Evolutionary conservation across 2,113 vertebrate genomes (phyloP), one percentile per base, ranked within the genome.

Genomic region (Notarius lentiginosus): DNA sequence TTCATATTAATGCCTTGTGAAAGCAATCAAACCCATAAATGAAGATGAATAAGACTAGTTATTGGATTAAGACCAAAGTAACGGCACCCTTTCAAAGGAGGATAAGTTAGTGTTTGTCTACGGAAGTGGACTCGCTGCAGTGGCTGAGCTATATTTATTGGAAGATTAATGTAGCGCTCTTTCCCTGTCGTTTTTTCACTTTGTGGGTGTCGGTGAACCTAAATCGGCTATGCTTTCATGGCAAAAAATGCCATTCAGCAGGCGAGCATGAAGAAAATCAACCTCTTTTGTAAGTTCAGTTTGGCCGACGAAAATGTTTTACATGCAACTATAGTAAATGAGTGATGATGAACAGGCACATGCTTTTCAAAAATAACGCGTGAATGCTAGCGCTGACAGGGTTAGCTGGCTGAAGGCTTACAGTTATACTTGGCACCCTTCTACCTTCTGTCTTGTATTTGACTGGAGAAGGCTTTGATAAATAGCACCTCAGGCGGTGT

Each of bases 401-500:
- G 58, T 63, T 79, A n/a, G 20, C 11, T 20, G 41, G 68, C 41
- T 84, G 34, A 66, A 53, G 60, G 49, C 63, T 81, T 58, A 53
- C 24, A n/a, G 61, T 18, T n/a, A 75, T 80, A 7, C 58, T 7
- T 30, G 79, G 65, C 79, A 81, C 49, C 4, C 51, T 61, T 56
- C 84, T 63, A 80, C 76, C 7, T 27, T 14, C 24, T 27, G n/a
- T 63, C 75, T 68, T 34, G 63, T 56, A 77, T 80, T 76, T 68
- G 76, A 68, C 51, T 86, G 85, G 66, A 49, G n/a, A 60, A 61
- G 73, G 24, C 53, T 66, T 47, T 86, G 77, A 80, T 80, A 81
- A 81, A 86, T 70, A 70, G 53, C 76, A 86, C 85, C 65, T 56
- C 53, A 61, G 85, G 85, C 79, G 3, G 47, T 11, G 79, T 49